Evolutionary conservation across 2,113 vertebrate species (phyloP), one percentile per base, ranked within the genome.

Genomic region (Lasiurus borealis): DNA sequence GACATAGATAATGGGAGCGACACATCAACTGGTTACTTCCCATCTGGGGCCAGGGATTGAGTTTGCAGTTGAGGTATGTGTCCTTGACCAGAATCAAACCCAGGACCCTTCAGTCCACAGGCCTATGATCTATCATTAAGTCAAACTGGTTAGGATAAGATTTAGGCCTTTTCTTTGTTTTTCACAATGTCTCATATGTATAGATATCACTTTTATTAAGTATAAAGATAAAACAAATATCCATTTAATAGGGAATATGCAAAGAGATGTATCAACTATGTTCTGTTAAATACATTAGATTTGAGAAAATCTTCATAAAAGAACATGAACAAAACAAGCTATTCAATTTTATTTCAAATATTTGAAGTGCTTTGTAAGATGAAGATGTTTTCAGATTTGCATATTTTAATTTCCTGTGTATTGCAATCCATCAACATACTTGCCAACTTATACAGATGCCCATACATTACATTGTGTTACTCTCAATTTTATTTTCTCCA

Each of bases 401-500:
- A 88, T 94, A 95, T 89, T 96, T 92, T 95, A 96, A 96, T 94
- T 96, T 94, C 75, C 44, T 86, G 21, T 27, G 18, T 66, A 62
- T 15, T 83, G 44, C 48, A 75, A 62, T 95, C 18, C 75, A 95
- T 97, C 95, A 95, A 52, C 15, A 64, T 69, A 29, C 84, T 95
- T 90, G 90, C 66, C 87, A 94, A 93, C 88, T 81, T 57, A 62
- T 80, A 82, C 76, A 95, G 93, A 91, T 77, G 77, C 68, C 71
- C 59, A 94, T 75, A 50, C 34, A n/a, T 84, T 93, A n/a, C 66
- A 64, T 62, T 44, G 64, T 8, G 36, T 85, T 91, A 64, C 52
- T 95, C 93, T 76, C n/a, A 72, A 75, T 77, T 95, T 93, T 92
- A 91, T 97, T 96, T 96, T 94, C 87, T 91, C 71, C 73, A 94